A percentile compares a stretch with the other conserved stretches of the same genome.
Evolutionary conservation across 2,113 vertebrate species (phyloP).

Genomic region (Mixornis gularis): DNA sequence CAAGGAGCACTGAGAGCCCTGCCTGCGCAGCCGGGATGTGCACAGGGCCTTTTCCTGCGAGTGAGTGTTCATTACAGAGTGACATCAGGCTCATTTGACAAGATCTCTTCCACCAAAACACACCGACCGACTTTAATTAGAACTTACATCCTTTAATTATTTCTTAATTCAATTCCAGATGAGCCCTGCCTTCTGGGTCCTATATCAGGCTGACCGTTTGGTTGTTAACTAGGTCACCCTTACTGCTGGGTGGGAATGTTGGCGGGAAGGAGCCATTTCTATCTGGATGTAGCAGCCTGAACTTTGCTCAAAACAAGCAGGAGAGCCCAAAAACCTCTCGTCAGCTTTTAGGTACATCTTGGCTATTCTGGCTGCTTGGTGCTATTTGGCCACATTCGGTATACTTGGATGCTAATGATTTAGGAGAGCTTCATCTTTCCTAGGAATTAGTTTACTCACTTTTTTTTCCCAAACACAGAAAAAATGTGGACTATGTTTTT

Average conservation of each 20-base stretch:
- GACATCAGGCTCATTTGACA: background rate
- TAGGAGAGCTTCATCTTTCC: background rate
- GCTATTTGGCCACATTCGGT: background rate
- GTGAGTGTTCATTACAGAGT: background rate
- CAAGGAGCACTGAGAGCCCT: background rate
- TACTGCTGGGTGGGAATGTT: background rate
- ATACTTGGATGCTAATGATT: background rate
- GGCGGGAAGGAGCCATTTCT: background rate
- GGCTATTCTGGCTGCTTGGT: background rate
- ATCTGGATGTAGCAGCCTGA: background rate
- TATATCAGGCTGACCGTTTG: background rate
- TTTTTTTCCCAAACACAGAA: background rate
- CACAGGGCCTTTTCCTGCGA: background rate
- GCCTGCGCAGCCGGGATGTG: accelerated
- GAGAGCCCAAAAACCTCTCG: background rate
- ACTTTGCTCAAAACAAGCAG: background rate
- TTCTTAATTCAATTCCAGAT: conserved; percentile 14
- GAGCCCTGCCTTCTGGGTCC: background rate
- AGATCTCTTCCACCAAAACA: background rate
- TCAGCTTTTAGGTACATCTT: background rate
- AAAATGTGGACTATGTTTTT: background rate
- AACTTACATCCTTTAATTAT: conserved; percentile 41
- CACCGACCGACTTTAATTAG: background rate
- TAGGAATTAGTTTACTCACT: background rate
- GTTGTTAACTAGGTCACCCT: background rate